Evolutionary conservation across 2,797 vertebrate species (phyloP), one percentile per base, ranked within the genome.

Genomic region (Hylomyscus alleni): DNA sequence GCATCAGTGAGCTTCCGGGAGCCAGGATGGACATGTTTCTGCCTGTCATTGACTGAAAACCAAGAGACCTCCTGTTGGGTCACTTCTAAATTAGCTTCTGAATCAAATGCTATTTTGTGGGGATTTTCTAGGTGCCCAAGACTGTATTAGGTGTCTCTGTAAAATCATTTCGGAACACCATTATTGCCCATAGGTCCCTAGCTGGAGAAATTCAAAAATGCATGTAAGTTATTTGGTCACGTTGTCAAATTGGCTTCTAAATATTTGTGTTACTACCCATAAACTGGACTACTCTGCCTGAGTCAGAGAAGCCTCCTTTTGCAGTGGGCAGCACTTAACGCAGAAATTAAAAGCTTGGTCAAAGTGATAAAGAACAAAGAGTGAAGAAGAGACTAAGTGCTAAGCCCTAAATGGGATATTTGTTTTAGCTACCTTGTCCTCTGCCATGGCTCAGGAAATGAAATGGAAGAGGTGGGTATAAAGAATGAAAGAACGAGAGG

Each of bases 141-240:
- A 69, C 17, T 82, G 77, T 91, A 29, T 80, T 62, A 84, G 96
- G 2, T 12, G 58, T 17, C 50, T 84, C 37, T 13, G 37, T 22
- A 54, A 81, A 97, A 95, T 40, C 9, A 87, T 65, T 92, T 92
- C 56, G 96, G 90, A 82, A 89, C 52, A 81, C 15, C 76, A 65
- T 54, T 90, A 86, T 50, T 76, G 91, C 4, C 7, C 40, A 26
- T 11, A 69, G 80, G 0, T 69, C 22, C 20, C 37, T 90, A 31
- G 14, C 1, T 83, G 40, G 67, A 2, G 67, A 88, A 93, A 88
- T 19, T 26, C 75, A 93, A 69, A 86, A 93, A 76, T 17, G 83
- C 15, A 73, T 24, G 12, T 15, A 50, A 76, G 52, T 6, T 44
- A 75, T 73, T 75, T 87, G 65, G 85, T 26, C 24, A 20, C 56